Percentiles rank a stretch among this genome's conserved stretches.
These are phyloP conservation scores for Macrophya alboannulata DNA, from an alignment of 2,888 invertebrate species.

Conservation along the genomic window DNA sequence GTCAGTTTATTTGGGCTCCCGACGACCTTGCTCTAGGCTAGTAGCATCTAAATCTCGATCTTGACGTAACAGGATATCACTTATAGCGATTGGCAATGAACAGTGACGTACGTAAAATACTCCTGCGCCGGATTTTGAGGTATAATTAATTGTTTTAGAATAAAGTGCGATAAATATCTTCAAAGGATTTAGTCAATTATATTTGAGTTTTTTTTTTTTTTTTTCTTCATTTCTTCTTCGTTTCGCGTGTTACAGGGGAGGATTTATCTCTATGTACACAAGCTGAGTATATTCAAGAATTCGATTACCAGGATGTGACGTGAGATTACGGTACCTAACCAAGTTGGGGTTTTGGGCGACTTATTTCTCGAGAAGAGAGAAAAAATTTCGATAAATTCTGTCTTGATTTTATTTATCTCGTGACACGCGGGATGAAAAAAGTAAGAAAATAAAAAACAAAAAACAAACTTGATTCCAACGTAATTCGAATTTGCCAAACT, in stretches of 20 bases:
- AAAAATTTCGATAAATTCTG: constrained; percentile 43
- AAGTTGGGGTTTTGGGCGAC: constrained; percentile 14
- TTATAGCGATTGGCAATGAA: constrained; percentile 1
- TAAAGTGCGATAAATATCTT: neutral
- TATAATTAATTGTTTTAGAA: neutral
- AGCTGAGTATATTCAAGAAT: constrained; percentile 31
- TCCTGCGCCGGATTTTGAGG: neutral
- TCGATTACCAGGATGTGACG: constrained; percentile 23
- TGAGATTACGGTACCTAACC: constrained; percentile 8
- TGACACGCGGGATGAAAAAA: constrained; percentile 17
- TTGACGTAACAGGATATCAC: constrained; percentile 57
- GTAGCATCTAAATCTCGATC: constrained; percentile 49
- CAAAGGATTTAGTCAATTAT: neutral
- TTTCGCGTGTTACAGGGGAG: constrained; percentile 3
- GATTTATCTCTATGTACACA: neutral
- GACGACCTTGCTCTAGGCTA: constrained; percentile 56
- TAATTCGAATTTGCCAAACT: constrained; percentile 53
- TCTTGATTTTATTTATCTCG: constrained; percentile 42
- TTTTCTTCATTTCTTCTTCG: too few relatives aligned
- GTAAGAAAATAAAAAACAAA: neutral
- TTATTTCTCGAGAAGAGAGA: constrained; percentile 28
- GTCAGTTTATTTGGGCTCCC: constrained; percentile 16
- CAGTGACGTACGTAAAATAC: neutral
- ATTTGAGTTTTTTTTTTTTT: neutral
- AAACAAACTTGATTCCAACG: constrained; percentile 48